These are phyloP conservation scores for Grus americana DNA, from an alignment of 2,113 vertebrate species.

Conservation along the genomic window DNA sequence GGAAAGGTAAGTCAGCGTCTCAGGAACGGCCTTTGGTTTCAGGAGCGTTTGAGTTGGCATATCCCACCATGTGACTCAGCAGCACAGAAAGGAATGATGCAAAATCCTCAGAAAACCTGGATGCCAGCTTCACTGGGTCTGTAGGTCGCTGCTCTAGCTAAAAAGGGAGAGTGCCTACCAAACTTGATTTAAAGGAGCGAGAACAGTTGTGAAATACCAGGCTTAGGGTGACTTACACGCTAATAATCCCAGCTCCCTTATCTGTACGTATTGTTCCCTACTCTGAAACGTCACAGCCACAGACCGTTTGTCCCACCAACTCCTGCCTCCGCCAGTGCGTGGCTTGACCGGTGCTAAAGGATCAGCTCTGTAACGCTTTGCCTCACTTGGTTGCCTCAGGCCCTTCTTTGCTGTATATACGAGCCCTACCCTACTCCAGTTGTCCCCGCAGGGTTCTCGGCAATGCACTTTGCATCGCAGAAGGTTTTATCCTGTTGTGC, in stretches of 20 bases:
- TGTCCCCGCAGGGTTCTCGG: background rate
- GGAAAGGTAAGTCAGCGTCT: background rate
- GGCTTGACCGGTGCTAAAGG: background rate
- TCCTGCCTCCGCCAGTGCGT: background rate
- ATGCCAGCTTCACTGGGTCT: background rate
- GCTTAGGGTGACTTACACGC: background rate
- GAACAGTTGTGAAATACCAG: background rate
- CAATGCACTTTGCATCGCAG: accelerated
- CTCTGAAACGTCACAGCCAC: background rate
- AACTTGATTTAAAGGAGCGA: background rate
- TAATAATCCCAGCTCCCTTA: background rate
- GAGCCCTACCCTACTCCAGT: background rate
- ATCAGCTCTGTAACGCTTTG: background rate
- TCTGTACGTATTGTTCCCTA: background rate
- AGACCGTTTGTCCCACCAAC: background rate
- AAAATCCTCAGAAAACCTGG: background rate
- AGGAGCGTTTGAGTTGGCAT: background rate
- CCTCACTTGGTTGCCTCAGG: background rate
- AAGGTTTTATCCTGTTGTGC: background rate
- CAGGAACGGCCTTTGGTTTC: background rate
- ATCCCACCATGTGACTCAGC: accelerated
- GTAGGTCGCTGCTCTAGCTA: background rate
- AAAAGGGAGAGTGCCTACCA: background rate
- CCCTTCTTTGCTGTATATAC: background rate
- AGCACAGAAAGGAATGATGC: background rate